Base-by-base conservation (phyloP, 2,888 invertebrate species). In the Synergus japonicus region DNA sequence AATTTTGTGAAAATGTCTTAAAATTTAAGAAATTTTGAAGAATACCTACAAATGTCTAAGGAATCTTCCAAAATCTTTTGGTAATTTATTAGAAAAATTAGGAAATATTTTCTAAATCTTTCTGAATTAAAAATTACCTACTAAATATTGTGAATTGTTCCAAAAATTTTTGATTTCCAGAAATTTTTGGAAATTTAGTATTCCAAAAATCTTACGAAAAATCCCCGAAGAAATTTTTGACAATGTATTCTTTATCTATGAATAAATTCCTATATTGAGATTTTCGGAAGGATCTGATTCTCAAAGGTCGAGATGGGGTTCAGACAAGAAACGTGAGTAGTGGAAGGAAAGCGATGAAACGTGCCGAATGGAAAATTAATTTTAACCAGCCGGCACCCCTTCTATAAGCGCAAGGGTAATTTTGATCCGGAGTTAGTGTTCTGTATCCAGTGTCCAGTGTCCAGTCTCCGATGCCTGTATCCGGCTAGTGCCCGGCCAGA, bases 401-500 rank as follows among this genome's bases (percentile, higher is more conserved):
- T 82, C 83, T 82, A 85, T 84, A 81, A 86, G 84, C 86, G 86
- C 85, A 84, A 88, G 88, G 89, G 88, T 91, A 88, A 91, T 91
- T 91, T 91, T 88, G 88, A 89, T 89, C 84, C 86, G 82, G 87
- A 88, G 86, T 88, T 89, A 86, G 89, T 85, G 88, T 63, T 79
- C 83, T 84, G 67, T 82, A 79, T 79, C 82, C 82, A 78, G 78
- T 84, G 86, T 87, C 86, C 86, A 84, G 88, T 86, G 86, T 88
- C 85, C 88, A 87, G 85, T 85, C 89, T 90, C 90, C 89, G 88
- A 88, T 87, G 88, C 88, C 78, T 67, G 82, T 85, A 86, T 84
- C 85, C 86, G 80, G 84, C 87, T 88, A 89, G 88, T 89, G 86
- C 89, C 86, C 86, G 83, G 83, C 91, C 91, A 92, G 91, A 92